Conservation (phyloP, 1,140 invertebrate species). For the Anoplophora glabripennis region DNA sequence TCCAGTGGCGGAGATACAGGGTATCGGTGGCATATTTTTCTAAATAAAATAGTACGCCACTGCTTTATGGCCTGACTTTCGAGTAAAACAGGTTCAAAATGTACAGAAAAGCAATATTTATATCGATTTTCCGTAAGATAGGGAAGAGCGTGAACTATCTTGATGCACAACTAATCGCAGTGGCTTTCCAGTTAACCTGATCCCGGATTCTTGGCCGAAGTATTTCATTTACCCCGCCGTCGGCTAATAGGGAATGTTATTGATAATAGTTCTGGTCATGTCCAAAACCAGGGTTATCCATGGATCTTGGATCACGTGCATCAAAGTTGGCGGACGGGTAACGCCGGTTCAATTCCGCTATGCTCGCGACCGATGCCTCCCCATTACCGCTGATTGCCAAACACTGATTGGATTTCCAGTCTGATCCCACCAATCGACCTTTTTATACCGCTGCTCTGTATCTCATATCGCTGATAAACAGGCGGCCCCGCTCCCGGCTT, state of each 20-base stretch:
- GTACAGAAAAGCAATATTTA: no score
- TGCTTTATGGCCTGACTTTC: no score
- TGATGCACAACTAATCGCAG: not conserved
- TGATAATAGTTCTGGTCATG: not conserved
- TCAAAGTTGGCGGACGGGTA: slow-evolving; percentile 8
- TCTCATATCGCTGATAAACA: slow-evolving; percentile 32
- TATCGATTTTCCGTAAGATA: no score
- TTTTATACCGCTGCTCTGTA: slow-evolving; percentile 30
- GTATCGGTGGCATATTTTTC: no score
- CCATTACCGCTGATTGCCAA: slow-evolving; percentile 42
- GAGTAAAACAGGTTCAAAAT: no score
- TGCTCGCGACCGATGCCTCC: slow-evolving; percentile 31
- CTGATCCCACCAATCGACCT: slow-evolving; percentile 36
- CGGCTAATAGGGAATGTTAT: slow-evolving; percentile 6
- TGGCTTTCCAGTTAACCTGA: not conserved
- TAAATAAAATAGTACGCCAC: no score
- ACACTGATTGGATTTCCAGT: slow-evolving; percentile 43
- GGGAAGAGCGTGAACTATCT: not conserved
- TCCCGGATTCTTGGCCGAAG: not conserved
- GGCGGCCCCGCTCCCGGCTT: slow-evolving; percentile 9
- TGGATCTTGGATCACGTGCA: slow-evolving; percentile 15
- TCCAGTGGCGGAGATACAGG: no score
- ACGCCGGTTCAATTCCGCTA: slow-evolving; percentile 25
- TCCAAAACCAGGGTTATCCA: slow-evolving; percentile 6
- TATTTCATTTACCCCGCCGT: slow-evolving; percentile 3